These are phyloP conservation scores for Tetramorium simillimum DNA, from an alignment of 1,140 invertebrate species.

Conservation along the genomic window DNA sequence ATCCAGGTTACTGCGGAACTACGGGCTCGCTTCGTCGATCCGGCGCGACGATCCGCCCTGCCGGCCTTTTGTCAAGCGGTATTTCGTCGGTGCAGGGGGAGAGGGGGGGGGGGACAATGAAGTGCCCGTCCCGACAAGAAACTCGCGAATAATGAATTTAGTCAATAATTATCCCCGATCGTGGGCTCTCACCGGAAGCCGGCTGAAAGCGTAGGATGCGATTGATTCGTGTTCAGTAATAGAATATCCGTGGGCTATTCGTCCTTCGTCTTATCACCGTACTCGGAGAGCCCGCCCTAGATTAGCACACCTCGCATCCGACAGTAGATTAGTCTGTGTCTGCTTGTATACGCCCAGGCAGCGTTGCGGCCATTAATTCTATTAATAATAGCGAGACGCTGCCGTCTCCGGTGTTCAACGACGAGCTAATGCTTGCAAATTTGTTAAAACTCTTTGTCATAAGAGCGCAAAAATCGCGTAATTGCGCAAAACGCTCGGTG, in stretches of 20 bases:
- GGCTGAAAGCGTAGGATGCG: not conserved
- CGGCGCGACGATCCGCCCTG: not conserved
- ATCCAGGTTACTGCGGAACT: constrained; percentile 83
- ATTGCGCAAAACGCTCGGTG: not conserved
- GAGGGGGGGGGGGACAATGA: not conserved
- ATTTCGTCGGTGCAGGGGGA: constrained; percentile 27
- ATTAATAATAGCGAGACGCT: constrained; percentile 78
- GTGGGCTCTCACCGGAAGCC: not conserved
- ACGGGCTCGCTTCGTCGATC: constrained; percentile 73
- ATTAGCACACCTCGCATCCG: constrained; percentile 64
- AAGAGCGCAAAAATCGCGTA: constrained; percentile 26
- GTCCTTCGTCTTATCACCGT: constrained; percentile 69
- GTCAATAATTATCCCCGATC: constrained; percentile 14
- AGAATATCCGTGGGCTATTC: constrained; percentile 58
- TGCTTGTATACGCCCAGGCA: constrained; percentile 63
- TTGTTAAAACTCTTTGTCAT: constrained; percentile 58
- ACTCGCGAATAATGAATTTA: constrained; percentile 8
- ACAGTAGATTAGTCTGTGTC: constrained; percentile 74
- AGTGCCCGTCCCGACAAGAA: not conserved
- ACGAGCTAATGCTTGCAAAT: constrained; percentile 63
- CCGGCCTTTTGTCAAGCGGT: constrained; percentile 65
- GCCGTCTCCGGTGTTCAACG: constrained; percentile 61
- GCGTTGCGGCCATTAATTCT: constrained; percentile 80
- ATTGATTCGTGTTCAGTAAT: constrained; percentile 39
- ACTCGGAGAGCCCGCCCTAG: constrained; percentile 56